These are phyloP conservation scores for Neotoxoptera formosana DNA, from an alignment of 1,140 invertebrate species.

Conservation along the genomic window DNA sequence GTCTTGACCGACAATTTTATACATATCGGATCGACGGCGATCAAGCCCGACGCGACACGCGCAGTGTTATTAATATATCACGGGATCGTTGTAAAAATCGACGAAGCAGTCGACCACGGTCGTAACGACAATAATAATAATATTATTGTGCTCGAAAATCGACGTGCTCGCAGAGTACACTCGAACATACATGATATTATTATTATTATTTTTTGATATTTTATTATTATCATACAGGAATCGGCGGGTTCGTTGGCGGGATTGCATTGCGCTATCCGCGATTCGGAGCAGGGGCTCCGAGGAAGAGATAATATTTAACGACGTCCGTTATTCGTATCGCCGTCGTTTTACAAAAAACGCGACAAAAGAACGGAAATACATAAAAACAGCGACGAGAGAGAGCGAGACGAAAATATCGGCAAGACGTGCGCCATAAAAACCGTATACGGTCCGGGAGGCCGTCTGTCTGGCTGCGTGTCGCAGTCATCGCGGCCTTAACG, in stretches of 20 bases:
- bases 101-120: too few relatives aligned
- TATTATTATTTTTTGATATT: not conserved
- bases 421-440: not conserved
- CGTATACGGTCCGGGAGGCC: not conserved
- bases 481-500: not conserved
- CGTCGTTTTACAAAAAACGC: not conserved
- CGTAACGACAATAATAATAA: not conserved
- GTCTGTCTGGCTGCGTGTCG: not conserved
- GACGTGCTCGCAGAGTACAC: not conserved
- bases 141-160: not conserved
- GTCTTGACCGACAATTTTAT: too few relatives aligned
- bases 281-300: not conserved
- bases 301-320: not conserved
- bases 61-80: not conserved
- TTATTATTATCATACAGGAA: not conserved
- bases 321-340: not conserved
- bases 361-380: not conserved
- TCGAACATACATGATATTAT: not conserved
- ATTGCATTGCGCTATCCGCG: not conserved
- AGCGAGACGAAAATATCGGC: not conserved
- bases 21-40: too few relatives aligned
- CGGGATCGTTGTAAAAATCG: not conserved
- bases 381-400: not conserved
- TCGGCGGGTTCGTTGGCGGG: not conserved
- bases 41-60: too few relatives aligned